A percentile compares a stretch with the other conserved stretches of the same genome.
These are phyloP conservation scores for Neogale vison DNA, from an alignment of 2,113 vertebrate species.

Conservation along the genomic window DNA sequence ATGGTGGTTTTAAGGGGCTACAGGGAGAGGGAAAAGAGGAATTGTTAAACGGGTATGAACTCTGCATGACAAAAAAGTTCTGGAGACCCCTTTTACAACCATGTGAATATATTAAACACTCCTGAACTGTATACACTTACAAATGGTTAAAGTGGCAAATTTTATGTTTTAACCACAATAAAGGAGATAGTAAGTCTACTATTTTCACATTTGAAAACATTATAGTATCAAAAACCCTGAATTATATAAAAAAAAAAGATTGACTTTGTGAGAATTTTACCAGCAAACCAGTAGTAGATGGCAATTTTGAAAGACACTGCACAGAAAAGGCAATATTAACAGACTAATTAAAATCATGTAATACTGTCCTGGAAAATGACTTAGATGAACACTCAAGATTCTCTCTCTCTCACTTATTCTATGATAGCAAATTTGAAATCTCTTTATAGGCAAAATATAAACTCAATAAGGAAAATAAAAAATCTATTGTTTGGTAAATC, in stretches of 20 bases:
- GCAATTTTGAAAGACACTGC: neutral
- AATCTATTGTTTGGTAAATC: neutral
- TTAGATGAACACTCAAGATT: neutral
- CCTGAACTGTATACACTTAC: neutral
- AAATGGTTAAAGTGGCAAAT: neutral
- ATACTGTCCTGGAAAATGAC: neutral
- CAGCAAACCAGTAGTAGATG: neutral
- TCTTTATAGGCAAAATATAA: neutral
- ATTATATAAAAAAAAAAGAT: neutral
- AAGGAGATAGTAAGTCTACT: neutral
- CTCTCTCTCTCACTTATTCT: neutral
- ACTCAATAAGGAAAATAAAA: neutral
- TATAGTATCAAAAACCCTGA: neutral
- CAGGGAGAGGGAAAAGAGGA: neutral
- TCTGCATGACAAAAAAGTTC: neutral
- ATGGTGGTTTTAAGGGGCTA: neutral
- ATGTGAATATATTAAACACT: neutral
- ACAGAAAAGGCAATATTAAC: neutral
- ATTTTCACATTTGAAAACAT: slow-evolving; percentile 1
- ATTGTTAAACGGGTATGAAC: neutral
- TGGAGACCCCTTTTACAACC: neutral
- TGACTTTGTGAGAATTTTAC: neutral
- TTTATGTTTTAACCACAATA: neutral
- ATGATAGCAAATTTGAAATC: neutral
- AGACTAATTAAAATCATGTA: neutral